Base-by-base conservation (phyloP, 2,888 invertebrate species). In the Chloromyia formosa region DNA sequence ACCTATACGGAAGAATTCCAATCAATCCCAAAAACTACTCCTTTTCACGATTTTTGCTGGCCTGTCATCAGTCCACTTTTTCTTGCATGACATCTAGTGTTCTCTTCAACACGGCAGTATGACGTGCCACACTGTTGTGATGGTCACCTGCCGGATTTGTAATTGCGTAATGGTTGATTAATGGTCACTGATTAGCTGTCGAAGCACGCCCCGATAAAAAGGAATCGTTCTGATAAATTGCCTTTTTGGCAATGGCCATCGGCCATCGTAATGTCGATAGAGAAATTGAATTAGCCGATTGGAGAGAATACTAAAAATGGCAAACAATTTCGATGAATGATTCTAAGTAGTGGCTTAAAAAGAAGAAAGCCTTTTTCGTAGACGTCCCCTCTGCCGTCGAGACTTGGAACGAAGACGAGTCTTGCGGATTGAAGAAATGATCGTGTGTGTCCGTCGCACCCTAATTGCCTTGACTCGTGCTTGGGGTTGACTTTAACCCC, bases 131-230 rank as follows among this genome's bases (percentile, higher is more conserved):
- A 49, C 64, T 71, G 58, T 58, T 75, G 69, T 53, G 69, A 64
- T 56, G 64, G 60, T 68, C 62, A 40, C 60, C 60, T 27, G 53
- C 54, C 54, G 62, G 58, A 71, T 22, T 22, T 22, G 49, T 75
- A 62, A 75, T 75, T 73, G 75, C 68, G 69, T 74, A 74, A 74
- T 75, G 62, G 75, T 74, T 75, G 75, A 75, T 75, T 75, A 75
- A 75, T 75, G 75, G 56, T 69, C 69, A 45, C 64, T 75, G 75
- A 75, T 75, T 74, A 75, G 66, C 74, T 75, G 69, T 45, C 73
- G 69, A 73, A 62, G 56, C 42, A 56, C 54, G 27, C 27, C 27
- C 2, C 27, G 27, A n/a, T 7, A 35, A 35, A 35, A 35, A 35
- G 7, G 54, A 58, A 49, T 45, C 54, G 40, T 60, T 69, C 69